These are phyloP conservation scores for Eristalis tenax DNA, from an alignment of 2,888 invertebrate species.

Conservation along the genomic window DNA sequence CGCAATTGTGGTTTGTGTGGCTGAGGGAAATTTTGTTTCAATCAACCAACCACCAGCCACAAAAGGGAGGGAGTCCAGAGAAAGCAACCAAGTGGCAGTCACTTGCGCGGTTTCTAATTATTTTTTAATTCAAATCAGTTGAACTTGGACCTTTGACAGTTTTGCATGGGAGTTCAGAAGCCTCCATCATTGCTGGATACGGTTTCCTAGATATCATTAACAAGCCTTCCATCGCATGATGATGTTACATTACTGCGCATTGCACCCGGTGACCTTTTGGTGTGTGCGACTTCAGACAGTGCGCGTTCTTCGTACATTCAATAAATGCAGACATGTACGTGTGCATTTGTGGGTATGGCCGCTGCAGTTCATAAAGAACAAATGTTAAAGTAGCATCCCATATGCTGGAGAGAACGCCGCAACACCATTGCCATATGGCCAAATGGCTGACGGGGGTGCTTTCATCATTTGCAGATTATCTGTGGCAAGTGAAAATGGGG, in stretches of 20 bases:
- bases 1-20: not conserved
- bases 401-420: not conserved
- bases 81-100: conserved; percentile 12
- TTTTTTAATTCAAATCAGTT: conserved; percentile 73
- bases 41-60: not conserved
- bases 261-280: conserved; percentile 61
- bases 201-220: conserved; percentile 65
- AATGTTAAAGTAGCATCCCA: conserved; percentile 47
- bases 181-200: conserved; percentile 61
- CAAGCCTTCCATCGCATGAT: conserved; percentile 54
- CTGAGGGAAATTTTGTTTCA: conserved; percentile 13
- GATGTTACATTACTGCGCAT: conserved; percentile 67
- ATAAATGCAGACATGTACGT: conserved; percentile 20
- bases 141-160: conserved; percentile 73
- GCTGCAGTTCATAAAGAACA: conserved; percentile 57
- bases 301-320: conserved; percentile 28
- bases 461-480: conserved; percentile 13
- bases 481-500: conserved; percentile 32
- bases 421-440: conserved; percentile 44
- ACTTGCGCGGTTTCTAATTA: conserved; percentile 68
- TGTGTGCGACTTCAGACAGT: conserved; percentile 26
- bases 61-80: not conserved
- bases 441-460: conserved; percentile 36
- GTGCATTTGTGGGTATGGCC: conserved; percentile 19
- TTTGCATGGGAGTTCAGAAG: conserved; percentile 70